Conservation (phyloP, 2,113 vertebrate species). For the Lagopus muta region DNA sequence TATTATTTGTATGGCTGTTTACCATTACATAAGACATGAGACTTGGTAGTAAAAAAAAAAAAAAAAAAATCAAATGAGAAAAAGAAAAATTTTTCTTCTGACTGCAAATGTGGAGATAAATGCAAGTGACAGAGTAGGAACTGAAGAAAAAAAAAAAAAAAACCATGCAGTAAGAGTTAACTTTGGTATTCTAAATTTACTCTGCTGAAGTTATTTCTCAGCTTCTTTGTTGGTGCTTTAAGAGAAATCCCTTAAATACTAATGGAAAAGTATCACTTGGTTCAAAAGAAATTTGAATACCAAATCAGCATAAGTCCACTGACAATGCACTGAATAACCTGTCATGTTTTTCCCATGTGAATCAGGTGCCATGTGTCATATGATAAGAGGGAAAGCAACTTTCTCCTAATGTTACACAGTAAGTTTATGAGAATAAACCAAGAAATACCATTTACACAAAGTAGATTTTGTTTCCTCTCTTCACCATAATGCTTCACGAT, state of each 20-base stretch:
- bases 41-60: not conserved
- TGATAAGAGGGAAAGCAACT: not conserved
- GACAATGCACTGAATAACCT: not conserved
- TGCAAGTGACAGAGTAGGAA: not conserved
- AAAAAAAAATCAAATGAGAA: not conserved
- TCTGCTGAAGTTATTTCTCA: constrained; percentile 9
- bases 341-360: not conserved
- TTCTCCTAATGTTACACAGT: not conserved
- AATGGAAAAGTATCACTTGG: not conserved
- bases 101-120: not conserved
- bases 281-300: not conserved
- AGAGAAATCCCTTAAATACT: not conserved
- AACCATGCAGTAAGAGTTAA: not conserved
- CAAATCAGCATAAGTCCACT: not conserved
- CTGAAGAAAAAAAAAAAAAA: not conserved
- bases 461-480: not conserved
- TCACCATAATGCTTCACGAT: not conserved
- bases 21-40: not conserved
- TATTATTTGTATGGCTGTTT: not conserved
- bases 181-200: not conserved
- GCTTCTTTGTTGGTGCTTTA: not conserved
- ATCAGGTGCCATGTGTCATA: not conserved
- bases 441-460: not conserved
- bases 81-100: not conserved
- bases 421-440: not conserved